These are phyloP conservation scores for Gymnocheta viridis DNA, from an alignment of 2,888 invertebrate species.

Conservation along the genomic window DNA sequence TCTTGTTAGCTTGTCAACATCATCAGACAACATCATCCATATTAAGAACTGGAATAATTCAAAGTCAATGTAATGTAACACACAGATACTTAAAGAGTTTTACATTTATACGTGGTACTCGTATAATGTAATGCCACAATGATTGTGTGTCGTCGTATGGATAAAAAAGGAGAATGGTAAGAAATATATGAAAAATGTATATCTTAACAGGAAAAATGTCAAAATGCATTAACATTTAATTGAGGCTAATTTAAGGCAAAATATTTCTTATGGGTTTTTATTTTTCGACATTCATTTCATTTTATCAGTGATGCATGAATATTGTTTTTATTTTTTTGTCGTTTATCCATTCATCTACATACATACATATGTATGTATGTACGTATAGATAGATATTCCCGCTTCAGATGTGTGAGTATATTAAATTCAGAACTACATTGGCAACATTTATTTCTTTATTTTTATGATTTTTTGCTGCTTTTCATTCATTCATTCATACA, in stretches of 20 bases:
- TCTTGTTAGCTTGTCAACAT: constrained; percentile 66
- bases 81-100: background rate
- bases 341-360: constrained; percentile 37
- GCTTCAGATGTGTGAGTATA: background rate
- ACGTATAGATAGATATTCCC: background rate
- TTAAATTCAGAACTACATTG: constrained; percentile 41
- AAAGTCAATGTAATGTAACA: constrained; percentile 53
- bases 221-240: constrained; percentile 82
- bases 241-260: constrained; percentile 80
- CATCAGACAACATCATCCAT: constrained; percentile 56
- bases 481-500: constrained; percentile 61
- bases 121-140: constrained; percentile 35
- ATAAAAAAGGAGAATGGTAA: background rate
- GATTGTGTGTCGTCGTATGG: background rate
- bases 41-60: constrained; percentile 48
- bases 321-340: constrained; percentile 22
- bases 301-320: constrained; percentile 66
- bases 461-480: constrained; percentile 42
- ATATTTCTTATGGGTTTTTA: constrained; percentile 75
- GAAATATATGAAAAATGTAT: constrained; percentile 57
- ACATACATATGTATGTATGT: constrained; percentile 1
- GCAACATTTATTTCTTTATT: constrained; percentile 46
- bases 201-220: constrained; percentile 77
- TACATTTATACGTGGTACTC: background rate
- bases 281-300: constrained; percentile 68